phyloP scores from a whole-genome alignment of 2,888 invertebrate species.

The Lasioglossum lativentre region DNA sequence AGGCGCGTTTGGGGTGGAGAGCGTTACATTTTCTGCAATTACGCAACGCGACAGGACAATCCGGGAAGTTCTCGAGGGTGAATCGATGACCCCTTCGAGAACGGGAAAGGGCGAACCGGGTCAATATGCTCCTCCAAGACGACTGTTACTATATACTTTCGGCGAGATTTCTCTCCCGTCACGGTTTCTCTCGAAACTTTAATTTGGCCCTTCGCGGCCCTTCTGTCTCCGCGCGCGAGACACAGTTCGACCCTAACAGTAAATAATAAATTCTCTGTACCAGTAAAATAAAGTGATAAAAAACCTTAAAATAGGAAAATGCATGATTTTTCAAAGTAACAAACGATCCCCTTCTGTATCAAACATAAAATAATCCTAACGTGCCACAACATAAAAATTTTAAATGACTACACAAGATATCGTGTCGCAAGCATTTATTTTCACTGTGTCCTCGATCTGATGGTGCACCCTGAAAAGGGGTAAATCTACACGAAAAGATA shows the following conservation, averaged over 20 bases:
- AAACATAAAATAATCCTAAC: no score
- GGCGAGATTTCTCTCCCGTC: background rate
- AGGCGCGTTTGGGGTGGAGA: background rate
- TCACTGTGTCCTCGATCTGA: background rate
- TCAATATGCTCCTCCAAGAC: background rate
- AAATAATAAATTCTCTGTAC: no score
- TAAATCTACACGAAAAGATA: background rate
- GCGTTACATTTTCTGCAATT: slow-evolving; percentile 20
- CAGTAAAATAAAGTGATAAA: no score
- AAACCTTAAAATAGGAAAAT: no score
- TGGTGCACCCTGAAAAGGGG: background rate
- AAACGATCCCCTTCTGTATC: no score
- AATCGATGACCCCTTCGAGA: slow-evolving; percentile 6
- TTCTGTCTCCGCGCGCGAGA: background rate
- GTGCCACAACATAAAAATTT: no score
- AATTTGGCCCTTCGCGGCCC: background rate
- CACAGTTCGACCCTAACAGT: background rate
- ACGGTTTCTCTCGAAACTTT: background rate
- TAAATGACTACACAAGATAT: background rate
- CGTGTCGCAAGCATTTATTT: background rate
- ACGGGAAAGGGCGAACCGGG: background rate
- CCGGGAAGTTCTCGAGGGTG: background rate
- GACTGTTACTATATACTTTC: background rate
- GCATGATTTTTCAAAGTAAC: no score
- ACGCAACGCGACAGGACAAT: slow-evolving; percentile 21